phyloP scores from a whole-genome alignment of 2,797 vertebrate species.

The Girardinus metallicus region DNA sequence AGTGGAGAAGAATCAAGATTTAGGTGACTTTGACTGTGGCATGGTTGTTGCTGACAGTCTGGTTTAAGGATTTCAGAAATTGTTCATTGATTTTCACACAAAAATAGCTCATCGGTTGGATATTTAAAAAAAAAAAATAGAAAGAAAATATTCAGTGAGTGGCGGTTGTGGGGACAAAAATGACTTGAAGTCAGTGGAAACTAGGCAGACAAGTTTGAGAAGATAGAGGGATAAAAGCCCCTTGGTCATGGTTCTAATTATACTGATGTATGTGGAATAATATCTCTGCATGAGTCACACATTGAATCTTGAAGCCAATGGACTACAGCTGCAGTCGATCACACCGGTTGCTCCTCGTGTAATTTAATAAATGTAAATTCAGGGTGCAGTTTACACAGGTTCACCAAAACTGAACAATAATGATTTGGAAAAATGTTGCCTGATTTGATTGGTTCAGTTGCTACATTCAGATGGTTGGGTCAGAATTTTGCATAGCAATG shows the following conservation, averaged over 20 bases:
- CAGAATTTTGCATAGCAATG: not conserved
- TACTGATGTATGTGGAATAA: not conserved
- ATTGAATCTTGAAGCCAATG: not conserved
- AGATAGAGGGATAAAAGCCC: not conserved
- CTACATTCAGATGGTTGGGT: not conserved
- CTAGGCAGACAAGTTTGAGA: not conserved
- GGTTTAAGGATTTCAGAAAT: not conserved
- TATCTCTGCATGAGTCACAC: not conserved
- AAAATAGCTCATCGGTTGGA: not conserved
- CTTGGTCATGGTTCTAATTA: not conserved
- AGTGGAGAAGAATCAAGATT: not conserved
- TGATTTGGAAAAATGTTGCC: not conserved
- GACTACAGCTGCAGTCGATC: not conserved
- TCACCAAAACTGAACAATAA: not conserved
- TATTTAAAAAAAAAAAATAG: not conserved
- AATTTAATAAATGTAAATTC: not conserved
- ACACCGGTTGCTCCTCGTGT: not conserved
- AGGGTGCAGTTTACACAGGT: not conserved
- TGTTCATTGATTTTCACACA: not conserved
- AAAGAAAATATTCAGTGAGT: not conserved
- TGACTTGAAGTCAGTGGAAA: not conserved
- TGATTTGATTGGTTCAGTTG: not conserved
- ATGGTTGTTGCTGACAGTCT: not conserved
- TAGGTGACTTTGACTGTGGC: not conserved
- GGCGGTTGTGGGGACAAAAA: not conserved